Evolutionary conservation across 2,113 vertebrate genomes (phyloP).

Genomic region (Martes martes): DNA sequence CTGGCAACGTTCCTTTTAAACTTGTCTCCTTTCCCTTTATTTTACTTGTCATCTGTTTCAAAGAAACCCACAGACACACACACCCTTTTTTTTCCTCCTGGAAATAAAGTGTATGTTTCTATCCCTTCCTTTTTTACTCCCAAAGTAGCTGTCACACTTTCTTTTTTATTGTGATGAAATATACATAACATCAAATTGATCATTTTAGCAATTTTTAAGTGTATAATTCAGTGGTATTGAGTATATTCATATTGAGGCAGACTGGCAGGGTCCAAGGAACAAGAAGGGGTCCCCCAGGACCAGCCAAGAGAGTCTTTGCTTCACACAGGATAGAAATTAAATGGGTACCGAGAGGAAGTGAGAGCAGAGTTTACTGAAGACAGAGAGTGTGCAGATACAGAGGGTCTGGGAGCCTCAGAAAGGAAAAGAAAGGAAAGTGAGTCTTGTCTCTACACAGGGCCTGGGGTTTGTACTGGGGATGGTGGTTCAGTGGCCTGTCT

Average conservation of each 20-base stretch:
- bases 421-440: background rate
- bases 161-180: background rate
- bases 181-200: background rate
- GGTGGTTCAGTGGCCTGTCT: background rate
- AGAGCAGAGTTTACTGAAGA: background rate
- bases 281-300: background rate
- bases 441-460: background rate
- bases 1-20: background rate
- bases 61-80: background rate
- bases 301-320: background rate
- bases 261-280: background rate
- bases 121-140: background rate
- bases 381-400: background rate
- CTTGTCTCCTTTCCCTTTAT: background rate
- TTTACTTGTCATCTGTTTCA: background rate
- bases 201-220: background rate
- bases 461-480: background rate
- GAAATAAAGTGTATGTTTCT: background rate
- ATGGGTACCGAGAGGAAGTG: background rate
- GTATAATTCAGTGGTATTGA: fast-evolving
- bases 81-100: background rate
- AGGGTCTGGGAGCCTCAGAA: background rate
- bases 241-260: background rate
- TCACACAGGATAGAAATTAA: background rate
- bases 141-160: background rate